These are phyloP conservation scores for Raphicerus campestris DNA, from an alignment of 2,113 vertebrate species.

Conservation along the genomic window DNA sequence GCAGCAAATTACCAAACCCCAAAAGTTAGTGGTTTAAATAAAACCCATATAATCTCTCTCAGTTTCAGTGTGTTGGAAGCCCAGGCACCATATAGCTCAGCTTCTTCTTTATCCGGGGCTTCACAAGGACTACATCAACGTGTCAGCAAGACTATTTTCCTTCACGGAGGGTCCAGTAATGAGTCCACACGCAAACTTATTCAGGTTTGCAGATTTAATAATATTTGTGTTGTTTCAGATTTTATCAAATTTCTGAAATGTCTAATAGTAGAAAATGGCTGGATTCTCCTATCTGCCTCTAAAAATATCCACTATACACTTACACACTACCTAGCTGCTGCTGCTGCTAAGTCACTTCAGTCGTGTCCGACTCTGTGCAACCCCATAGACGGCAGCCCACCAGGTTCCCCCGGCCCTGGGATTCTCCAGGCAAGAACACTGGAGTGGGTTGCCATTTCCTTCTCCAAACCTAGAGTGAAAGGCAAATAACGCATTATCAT, in stretches of 20 bases:
- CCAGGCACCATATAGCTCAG: neutral
- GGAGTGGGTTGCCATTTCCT: too few species aligned
- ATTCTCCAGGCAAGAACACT: too few species aligned
- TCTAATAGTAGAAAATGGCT: neutral
- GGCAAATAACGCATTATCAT: neutral
- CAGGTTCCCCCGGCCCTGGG: too few species aligned
- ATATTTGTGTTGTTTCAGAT: neutral
- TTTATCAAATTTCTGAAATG: neutral
- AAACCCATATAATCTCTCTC: neutral
- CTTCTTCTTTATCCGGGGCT: neutral
- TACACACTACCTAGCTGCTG: neutral
- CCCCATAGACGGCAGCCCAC: too few species aligned
- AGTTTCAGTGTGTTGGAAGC: neutral
- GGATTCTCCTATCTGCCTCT: neutral
- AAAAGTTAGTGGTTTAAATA: neutral
- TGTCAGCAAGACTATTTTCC: neutral
- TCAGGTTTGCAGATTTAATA: neutral
- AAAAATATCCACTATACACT: neutral
- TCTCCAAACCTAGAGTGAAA: neutral
- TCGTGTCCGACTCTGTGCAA: too few species aligned
- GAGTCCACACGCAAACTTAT: neutral
- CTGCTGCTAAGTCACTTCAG: too few species aligned
- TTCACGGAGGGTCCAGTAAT: neutral
- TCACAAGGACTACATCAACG: neutral
- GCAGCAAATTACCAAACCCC: neutral